Conservation (phyloP, 2,797 vertebrate species). For the Crax fasciolata region DNA sequence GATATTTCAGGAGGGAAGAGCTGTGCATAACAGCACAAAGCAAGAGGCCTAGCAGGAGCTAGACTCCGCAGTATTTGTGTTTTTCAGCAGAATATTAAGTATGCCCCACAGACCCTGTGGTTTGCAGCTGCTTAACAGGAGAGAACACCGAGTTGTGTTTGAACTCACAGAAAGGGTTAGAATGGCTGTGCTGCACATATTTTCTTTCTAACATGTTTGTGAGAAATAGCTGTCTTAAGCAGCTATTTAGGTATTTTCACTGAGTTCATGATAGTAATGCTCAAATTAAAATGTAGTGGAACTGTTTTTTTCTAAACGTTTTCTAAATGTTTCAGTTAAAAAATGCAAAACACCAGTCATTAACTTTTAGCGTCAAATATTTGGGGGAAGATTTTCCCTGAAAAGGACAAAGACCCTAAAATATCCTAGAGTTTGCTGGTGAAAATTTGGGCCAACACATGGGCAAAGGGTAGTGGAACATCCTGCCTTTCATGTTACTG, state of each 20-base stretch:
- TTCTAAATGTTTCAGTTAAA: not conserved
- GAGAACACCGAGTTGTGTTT: not conserved
- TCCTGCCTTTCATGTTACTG: rapidly evolving
- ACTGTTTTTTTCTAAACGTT: not conserved
- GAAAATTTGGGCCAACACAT: not conserved
- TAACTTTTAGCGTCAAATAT: not conserved
- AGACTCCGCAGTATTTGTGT: not conserved
- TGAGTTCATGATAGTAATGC: not conserved
- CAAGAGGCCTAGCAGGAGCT: not conserved
- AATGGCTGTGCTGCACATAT: not conserved
- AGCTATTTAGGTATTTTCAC: not conserved
- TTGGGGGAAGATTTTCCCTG: not conserved
- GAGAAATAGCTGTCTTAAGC: not conserved
- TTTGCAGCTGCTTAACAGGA: not conserved
- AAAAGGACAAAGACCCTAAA: not conserved
- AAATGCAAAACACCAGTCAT: not conserved
- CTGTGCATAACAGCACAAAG: not conserved
- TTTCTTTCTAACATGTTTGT: not conserved
- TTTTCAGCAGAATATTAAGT: not conserved
- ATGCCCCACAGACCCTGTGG: not conserved
- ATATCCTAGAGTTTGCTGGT: not conserved
- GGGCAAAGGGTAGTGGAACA: rapidly evolving
- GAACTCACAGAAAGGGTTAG: not conserved
- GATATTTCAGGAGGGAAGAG: not conserved
- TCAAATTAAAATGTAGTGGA: not conserved